A percentile compares a stretch with the other conserved stretches of the same genome.
Conservation (phyloP, 2,113 vertebrate species). For the Malaclemys terrapin region DNA sequence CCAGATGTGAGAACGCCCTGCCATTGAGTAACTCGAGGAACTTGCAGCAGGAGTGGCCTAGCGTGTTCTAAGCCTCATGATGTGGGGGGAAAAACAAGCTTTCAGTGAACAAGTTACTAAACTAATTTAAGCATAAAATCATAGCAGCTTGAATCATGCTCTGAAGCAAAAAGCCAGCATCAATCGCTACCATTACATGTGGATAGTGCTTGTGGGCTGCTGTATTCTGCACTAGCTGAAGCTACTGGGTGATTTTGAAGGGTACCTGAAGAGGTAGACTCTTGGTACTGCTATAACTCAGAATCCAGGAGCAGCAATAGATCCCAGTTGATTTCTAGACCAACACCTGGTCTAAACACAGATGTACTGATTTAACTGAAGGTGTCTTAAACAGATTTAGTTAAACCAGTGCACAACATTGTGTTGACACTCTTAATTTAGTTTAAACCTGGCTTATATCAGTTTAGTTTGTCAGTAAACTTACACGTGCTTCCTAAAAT, state of each 20-base stretch:
- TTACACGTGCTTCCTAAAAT: background rate
- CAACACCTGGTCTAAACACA: background rate
- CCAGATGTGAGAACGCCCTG: fast-evolving
- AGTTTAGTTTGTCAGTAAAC: background rate
- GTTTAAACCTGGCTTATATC: background rate
- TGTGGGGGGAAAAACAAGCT: background rate
- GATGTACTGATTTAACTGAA: background rate
- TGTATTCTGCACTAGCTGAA: background rate
- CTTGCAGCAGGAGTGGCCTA: background rate
- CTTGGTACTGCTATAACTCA: background rate
- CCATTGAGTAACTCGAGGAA: background rate
- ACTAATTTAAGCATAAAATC: background rate
- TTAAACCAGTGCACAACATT: background rate
- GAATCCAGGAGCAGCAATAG: background rate
- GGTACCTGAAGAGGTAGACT: background rate
- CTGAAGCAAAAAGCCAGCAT: background rate
- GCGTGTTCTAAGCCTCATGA: background rate
- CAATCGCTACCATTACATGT: background rate
- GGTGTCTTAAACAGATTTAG: background rate
- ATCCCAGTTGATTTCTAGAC: background rate
- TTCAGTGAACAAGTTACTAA: background rate
- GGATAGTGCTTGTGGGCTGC: background rate
- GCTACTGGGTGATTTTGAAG: background rate
- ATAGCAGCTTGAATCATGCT: background rate
- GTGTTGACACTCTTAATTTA: background rate